Percentiles rank a stretch among this genome's conserved stretches.
These are phyloP conservation scores for Grapholita molesta DNA, from an alignment of 1,140 invertebrate species.

Conservation along the genomic window DNA sequence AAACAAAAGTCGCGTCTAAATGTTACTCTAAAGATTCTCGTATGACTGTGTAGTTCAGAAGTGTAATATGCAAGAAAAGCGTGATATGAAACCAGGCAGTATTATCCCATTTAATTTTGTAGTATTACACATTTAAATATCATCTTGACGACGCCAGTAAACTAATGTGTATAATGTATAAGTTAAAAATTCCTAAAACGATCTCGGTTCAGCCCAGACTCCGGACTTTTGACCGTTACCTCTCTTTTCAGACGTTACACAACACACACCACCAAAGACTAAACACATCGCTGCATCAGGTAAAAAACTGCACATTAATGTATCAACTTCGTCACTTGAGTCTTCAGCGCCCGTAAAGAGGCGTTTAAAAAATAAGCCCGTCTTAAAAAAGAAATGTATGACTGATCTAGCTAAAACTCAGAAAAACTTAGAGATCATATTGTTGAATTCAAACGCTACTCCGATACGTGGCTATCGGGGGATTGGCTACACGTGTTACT, in stretches of 20 bases:
- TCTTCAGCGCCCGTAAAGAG: not conserved
- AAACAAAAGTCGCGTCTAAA: too few relatives aligned
- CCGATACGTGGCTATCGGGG: conserved; percentile 25
- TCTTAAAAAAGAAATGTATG: not conserved
- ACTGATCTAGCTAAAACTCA: conserved; percentile 22
- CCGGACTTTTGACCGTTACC: not conserved
- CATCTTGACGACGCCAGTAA: too few relatives aligned
- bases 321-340: not conserved
- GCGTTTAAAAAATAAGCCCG: not conserved
- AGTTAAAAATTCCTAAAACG: too few relatives aligned
- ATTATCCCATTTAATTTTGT: too few relatives aligned
- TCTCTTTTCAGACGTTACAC: not conserved
- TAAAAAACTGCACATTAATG: not conserved
- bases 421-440: conserved; percentile 27
- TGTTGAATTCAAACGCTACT: conserved; percentile 34
- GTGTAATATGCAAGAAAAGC: not conserved
- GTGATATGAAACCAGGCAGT: not conserved
- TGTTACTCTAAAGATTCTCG: too few relatives aligned
- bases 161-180: too few relatives aligned
- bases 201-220: not conserved
- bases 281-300: not conserved
- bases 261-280: not conserved
- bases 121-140: too few relatives aligned
- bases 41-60: not conserved
- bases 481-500: conserved; percentile 31